Base-by-base conservation (phyloP, 2,797 vertebrate species). In the Australoheros facetus region DNA sequence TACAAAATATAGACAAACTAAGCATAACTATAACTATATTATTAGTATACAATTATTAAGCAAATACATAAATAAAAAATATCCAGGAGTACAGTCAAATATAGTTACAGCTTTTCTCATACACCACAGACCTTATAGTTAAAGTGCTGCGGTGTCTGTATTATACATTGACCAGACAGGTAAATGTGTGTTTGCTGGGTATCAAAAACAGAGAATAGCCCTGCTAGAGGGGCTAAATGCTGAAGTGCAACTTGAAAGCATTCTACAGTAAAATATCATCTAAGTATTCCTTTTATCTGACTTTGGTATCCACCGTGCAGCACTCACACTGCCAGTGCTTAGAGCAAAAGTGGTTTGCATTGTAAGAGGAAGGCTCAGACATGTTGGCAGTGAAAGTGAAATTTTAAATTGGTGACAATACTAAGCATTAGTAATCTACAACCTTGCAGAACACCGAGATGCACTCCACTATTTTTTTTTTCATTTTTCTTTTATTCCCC, bases 341-440 rank as follows among this genome's bases (percentile, higher is more conserved):
- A 37, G 34, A 37, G 34, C 34, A 37, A 37, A 37, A 62, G 7
- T 39, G 59, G 59, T 62, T 62, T 39, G 4, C 0, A 0, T 39
- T 62, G n/a, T 39, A 39, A 62, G 59, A 39, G 12, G 12, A n/a
- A 16, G 34, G 19, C 58, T 60, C 34, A 60, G 12, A 39, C 58
- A 39, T 23, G 7, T 60, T 39, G 59, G 59, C 37, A 23, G 12
- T 21, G 59, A 39, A 1, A 42, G 59, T 62, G 13, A 23, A 34
- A 62, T 23, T 42, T 42, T 62, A n/a, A 39, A 0, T 3, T 39
- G 7, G n/a, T 62, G 59, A 42, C n/a, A 42, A 42, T 23, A 23
- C n/a, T 62, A n/a, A 62, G 16, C 39, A 62, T 23, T 9, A 62
- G n/a, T 62, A 42, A 0, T 62, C 39, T 62, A 42, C 59, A 62